Conservation (phyloP, 2,113 vertebrate genomes). For the Irena cyanogastra region DNA sequence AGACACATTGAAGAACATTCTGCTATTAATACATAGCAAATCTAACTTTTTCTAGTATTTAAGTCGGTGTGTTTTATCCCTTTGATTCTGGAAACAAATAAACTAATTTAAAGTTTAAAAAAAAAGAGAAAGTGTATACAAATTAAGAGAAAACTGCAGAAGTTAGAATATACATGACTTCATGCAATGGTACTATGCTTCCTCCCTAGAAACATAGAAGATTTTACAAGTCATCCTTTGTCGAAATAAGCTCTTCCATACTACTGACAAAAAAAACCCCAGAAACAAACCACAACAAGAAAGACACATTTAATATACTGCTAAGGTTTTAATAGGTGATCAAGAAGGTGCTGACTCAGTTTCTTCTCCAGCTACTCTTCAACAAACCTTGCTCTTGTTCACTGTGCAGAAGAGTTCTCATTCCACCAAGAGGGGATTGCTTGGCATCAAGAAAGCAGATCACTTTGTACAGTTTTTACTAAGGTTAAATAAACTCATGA, state of each 20-base stretch:
- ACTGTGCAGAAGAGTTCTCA: not conserved
- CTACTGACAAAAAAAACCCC: not conserved
- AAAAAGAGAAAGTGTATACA: not conserved
- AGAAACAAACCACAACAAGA: not conserved
- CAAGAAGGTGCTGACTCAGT: not conserved
- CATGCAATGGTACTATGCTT: not conserved
- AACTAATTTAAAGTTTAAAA: not conserved
- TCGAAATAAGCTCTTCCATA: constrained; percentile 24
- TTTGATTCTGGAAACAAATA: constrained; percentile 26
- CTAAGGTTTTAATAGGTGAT: not conserved
- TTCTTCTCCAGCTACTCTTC: not conserved
- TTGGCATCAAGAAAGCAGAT: not conserved
- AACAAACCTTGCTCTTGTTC: constrained; percentile 10
- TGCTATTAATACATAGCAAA: not conserved
- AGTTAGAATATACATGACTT: not conserved
- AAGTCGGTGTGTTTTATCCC: not conserved
- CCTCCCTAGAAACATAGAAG: not conserved
- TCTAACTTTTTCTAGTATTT: not conserved
- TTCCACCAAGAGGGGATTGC: not conserved
- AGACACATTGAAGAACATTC: not conserved
- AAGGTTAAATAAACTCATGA: constrained; percentile 77
- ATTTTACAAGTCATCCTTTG: not conserved
- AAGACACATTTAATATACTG: not conserved
- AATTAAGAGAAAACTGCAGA: not conserved
- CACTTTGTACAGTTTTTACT: constrained; percentile 77